A percentile compares a stretch with the other conserved stretches of the same genome.
Evolutionary conservation across 1,140 invertebrate genomes (phyloP).

Genomic region (Calosoma granatense): DNA sequence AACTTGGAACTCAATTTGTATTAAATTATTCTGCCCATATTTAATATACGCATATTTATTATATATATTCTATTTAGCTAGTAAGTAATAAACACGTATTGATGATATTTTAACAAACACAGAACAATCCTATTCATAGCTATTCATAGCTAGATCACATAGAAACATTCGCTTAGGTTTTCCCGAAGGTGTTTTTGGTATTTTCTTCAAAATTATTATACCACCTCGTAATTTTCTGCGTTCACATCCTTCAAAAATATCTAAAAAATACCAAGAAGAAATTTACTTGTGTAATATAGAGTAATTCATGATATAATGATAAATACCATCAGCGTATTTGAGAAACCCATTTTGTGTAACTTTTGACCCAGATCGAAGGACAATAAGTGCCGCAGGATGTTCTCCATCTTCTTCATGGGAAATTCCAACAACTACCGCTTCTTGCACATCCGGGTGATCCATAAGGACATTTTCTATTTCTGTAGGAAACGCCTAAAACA

Average conservation of each 20-base stretch:
- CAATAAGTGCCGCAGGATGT: constrained; percentile 52
- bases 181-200: constrained; percentile 52
- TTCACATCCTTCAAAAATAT: constrained; percentile 32
- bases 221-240: constrained; percentile 43
- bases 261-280: background rate
- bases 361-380: constrained; percentile 34
- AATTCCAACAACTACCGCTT: constrained; percentile 58
- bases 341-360: constrained; percentile 11
- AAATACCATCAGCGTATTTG: background rate
- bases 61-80: no score
- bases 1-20: no score
- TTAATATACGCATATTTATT: no score
- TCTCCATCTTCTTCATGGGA: constrained; percentile 47
- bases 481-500: constrained; percentile 35
- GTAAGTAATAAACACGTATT: no score
- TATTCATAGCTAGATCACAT: no score
- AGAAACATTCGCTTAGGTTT: no score
- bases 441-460: constrained; percentile 47
- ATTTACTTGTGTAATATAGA: background rate
- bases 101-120: no score
- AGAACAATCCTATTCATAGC: no score
- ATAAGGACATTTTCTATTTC: constrained; percentile 55
- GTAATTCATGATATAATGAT: background rate
- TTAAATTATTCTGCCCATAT: no score
- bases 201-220: constrained; percentile 43